Evolutionary conservation across 2,797 vertebrate genomes (phyloP).

Genomic region (Sardinella longiceps): DNA sequence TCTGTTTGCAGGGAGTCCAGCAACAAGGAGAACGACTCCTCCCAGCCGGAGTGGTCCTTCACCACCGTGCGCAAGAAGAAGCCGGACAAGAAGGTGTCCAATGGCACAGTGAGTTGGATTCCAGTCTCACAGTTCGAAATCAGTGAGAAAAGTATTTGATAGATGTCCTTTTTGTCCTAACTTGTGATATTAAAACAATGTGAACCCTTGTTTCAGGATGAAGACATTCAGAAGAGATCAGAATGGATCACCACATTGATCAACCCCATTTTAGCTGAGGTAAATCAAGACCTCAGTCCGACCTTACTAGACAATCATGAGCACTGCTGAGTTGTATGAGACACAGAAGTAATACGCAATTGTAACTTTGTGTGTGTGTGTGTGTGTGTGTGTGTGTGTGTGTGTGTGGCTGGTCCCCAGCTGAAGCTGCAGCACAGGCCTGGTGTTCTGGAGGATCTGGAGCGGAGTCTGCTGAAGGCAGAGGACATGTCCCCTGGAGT

Average conservation of each 20-base stretch:
- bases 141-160: no score
- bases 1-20: conserved; percentile 73
- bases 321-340: not conserved
- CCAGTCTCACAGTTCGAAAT: not conserved
- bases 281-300: conserved; percentile 50
- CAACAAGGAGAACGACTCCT: conserved; percentile 75
- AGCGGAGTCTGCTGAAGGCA: conserved; percentile 83
- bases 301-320: not conserved
- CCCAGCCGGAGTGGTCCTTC: conserved; percentile 84
- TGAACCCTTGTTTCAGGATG: conserved; percentile 67
- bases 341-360: not conserved
- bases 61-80: conserved; percentile 83
- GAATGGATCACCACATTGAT: conserved; percentile 79
- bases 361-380: conserved; percentile 14
- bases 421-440: conserved; percentile 84
- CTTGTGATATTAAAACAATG: not conserved
- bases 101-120: conserved; percentile 64
- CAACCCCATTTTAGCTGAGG: conserved; percentile 83
- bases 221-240: conserved; percentile 78
- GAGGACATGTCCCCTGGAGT: conserved; percentile 83
- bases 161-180: no score
- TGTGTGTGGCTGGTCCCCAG: conserved; percentile 53
- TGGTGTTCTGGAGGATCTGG: conserved; percentile 83
- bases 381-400: not conserved
- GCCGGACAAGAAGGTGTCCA: conserved; percentile 82